A percentile compares a stretch with the other conserved stretches of the same genome.
Conservation (phyloP, 2,888 invertebrate species). For the Zhuqinia jingwanae region DNA sequence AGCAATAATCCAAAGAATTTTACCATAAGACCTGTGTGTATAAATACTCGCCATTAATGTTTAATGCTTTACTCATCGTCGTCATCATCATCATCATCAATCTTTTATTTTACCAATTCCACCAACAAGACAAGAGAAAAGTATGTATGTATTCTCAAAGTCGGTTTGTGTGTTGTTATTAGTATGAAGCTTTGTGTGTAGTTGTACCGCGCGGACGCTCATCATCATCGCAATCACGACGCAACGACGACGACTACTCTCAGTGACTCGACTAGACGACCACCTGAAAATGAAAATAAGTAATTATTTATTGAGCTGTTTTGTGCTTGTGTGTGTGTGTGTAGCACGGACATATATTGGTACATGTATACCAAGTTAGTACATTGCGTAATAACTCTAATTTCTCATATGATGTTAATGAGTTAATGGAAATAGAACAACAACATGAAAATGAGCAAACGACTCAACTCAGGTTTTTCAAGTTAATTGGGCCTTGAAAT, state of each 20-base stretch:
- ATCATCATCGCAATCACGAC: background rate
- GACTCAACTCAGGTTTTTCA: slow-evolving; percentile 37
- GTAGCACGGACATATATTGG: background rate
- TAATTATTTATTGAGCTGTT: slow-evolving; percentile 67
- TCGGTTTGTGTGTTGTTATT: background rate
- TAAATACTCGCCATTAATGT: slow-evolving; percentile 37
- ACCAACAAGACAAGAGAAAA: background rate
- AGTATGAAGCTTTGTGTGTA: too few relatives aligned
- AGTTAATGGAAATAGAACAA: slow-evolving; percentile 63
- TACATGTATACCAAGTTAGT: background rate
- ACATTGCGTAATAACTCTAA: slow-evolving; percentile 28
- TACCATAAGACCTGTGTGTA: slow-evolving; percentile 4
- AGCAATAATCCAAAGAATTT: background rate
- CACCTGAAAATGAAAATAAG: slow-evolving; percentile 70
- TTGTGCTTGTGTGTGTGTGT: too few relatives aligned
- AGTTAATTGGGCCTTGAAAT: slow-evolving; percentile 55
- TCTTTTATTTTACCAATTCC: slow-evolving; percentile 19
- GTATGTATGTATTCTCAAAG: background rate
- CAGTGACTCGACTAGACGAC: too few relatives aligned
- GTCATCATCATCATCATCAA: slow-evolving; percentile 60
- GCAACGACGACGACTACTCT: slow-evolving; percentile 1
- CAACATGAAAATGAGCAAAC: slow-evolving; percentile 42
- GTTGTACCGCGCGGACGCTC: background rate
- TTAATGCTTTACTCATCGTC: slow-evolving; percentile 46
- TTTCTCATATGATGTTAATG: slow-evolving; percentile 53